These are phyloP conservation scores for Setipinna tenuifilis DNA, from an alignment of 2,797 vertebrate genomes.

Conservation along the genomic window DNA sequence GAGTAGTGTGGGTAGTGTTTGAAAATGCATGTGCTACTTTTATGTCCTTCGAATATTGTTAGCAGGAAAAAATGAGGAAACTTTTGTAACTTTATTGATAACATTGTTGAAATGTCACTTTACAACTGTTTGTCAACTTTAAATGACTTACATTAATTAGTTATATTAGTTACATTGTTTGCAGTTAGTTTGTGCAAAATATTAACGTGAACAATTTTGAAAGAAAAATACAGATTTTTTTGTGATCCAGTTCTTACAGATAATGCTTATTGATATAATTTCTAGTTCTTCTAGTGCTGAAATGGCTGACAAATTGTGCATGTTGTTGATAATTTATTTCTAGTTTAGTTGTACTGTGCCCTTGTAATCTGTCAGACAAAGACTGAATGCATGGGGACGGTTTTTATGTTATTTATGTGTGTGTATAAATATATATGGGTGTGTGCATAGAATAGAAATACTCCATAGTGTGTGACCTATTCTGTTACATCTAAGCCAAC, in stretches of 20 bases:
- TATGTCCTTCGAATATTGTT: not conserved
- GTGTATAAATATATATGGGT: constrained; percentile 58
- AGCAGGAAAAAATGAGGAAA: not conserved
- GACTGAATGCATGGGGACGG: constrained; percentile 62
- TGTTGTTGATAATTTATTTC: constrained; percentile 1
- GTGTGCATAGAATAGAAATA: constrained; percentile 48
- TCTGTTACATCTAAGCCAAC: constrained; percentile 63
- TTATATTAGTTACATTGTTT: not conserved
- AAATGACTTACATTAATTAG: not conserved
- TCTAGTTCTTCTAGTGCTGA: not conserved
- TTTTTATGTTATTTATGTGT: constrained; percentile 60
- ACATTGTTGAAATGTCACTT: not conserved
- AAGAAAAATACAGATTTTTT: not conserved
- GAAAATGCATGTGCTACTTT: constrained; percentile 18
- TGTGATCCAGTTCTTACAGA: not conserved
- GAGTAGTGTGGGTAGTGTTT: not conserved
- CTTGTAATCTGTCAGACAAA: constrained; percentile 37
- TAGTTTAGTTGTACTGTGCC: not conserved
- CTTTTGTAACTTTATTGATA: not conserved
- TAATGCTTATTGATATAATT: not conserved
- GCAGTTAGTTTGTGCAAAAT: not conserved
- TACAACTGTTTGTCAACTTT: not conserved
- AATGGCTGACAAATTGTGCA: constrained; percentile 6
- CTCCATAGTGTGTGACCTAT: constrained; percentile 48
- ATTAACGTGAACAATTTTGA: not conserved